Percentiles rank a stretch among this genome's conserved stretches.
These are phyloP conservation scores for Diogma glabrata DNA, from an alignment of 2,888 invertebrate genomes.

Conservation along the genomic window DNA sequence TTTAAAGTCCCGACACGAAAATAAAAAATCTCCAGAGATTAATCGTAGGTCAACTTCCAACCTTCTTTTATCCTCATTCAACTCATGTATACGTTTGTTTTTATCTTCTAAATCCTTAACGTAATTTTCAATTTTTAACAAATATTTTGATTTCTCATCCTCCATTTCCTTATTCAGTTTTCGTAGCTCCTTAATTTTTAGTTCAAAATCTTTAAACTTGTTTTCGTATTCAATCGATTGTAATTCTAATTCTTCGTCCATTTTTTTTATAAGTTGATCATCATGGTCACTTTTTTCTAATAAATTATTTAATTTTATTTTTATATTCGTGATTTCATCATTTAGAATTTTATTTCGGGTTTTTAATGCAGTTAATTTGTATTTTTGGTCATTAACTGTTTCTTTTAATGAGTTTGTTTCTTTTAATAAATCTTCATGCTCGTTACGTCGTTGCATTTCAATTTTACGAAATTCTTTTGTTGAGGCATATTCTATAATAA, in stretches of 20 bases:
- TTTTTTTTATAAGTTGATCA: constrained; percentile 47
- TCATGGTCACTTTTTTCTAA: constrained; percentile 52
- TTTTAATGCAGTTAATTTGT: constrained; percentile 52
- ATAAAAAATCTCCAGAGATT: constrained; percentile 32
- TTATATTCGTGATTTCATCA: constrained; percentile 45
- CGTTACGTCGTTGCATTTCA: constrained; percentile 42
- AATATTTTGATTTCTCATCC: constrained; percentile 24
- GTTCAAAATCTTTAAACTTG: constrained; percentile 25
- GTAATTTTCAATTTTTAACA: constrained; percentile 26
- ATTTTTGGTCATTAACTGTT: constrained; percentile 47
- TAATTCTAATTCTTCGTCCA: constrained; percentile 32
- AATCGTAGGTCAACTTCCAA: constrained; percentile 30
- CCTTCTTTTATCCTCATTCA: constrained; percentile 24
- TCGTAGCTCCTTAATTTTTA: constrained; percentile 21
- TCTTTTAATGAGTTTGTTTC: constrained; percentile 46
- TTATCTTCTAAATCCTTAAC: constrained; percentile 22
- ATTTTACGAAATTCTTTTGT: constrained; percentile 40
- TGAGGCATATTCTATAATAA: too few relatives aligned
- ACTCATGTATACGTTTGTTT: constrained; percentile 21
- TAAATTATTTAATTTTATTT: constrained; percentile 46
- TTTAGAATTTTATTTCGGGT: constrained; percentile 58
- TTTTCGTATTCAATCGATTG: constrained; percentile 25
- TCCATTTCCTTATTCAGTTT: constrained; percentile 23
- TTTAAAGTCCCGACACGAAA: constrained; percentile 33
- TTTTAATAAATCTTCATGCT: constrained; percentile 46